Evolutionary conservation across 2,113 vertebrate species (phyloP), one percentile per base, ranked within the genome.

Genomic region (Murina feae): DNA sequence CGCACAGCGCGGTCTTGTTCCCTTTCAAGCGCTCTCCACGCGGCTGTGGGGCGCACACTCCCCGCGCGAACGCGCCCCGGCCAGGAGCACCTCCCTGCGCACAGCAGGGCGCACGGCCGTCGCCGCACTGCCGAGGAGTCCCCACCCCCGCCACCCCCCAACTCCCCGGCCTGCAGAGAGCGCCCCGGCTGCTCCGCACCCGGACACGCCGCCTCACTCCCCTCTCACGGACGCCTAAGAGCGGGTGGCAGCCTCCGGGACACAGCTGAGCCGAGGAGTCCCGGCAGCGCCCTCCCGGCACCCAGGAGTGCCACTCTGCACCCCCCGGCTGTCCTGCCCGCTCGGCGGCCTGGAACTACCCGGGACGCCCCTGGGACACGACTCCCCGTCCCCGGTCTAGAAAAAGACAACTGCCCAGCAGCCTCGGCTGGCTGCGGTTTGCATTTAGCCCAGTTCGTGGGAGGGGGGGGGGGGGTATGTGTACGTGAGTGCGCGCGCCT

Each of bases 261-360:
- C 53, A 1, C 30, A 90, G n/a, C 39, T 9, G 1, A 32, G 32
- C 42, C 6, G 35, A 16, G 66, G 83, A 37, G n/a, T 49, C 39
- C 65, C 4, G 4, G 32, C 30, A 23, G 17, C 1, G 1, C 13
- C 1, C 18, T 32, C 35, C 1, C 0, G 20, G 23, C 44, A 60
- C 37, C 28, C 53, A 35, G 16, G 9, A 0, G 12, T 30, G 8
- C 32, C 28, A 10, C 28, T 1, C 23, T 1, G 6, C 20, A 47
- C 7, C 28, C 28, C 23, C 5, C 35, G 3, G 66, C 63, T 4
- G 8, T 10, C 76, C 71, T 66, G 74, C 35, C 16, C 2, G 42
- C 60, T 3, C 51, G 2, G 14, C 1, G 39, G 69, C 78, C 35
- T 55, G 71, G 25, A 93, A 13, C 5, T 0, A 28, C 60, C 60